phyloP scores from a whole-genome alignment of 2,888 invertebrate species.

The Caenorhabditis sp. region DNA sequence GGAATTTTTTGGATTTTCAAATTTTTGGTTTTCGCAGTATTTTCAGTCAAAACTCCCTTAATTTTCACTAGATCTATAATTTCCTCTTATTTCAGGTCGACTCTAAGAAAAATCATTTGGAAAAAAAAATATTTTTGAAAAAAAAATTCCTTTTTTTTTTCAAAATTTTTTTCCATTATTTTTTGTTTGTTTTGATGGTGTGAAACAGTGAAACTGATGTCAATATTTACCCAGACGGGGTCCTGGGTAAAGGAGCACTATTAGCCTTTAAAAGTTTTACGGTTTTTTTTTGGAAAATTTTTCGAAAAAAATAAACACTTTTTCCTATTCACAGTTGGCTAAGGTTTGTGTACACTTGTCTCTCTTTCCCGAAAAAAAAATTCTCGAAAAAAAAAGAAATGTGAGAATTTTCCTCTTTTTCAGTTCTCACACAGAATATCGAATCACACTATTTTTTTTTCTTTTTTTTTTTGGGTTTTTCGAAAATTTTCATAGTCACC shows the following conservation, averaged over 20 bases:
- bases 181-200: not conserved
- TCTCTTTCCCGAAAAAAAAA: not conserved
- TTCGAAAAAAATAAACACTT: not conserved
- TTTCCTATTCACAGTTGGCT: too few species aligned
- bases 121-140: not conserved
- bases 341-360: too few species aligned
- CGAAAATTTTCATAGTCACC: too few species aligned
- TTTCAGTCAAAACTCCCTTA: too few species aligned
- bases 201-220: not conserved
- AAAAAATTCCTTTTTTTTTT: too few species aligned
- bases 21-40: too few species aligned
- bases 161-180: too few species aligned
- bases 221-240: not conserved
- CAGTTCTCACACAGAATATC: constrained; percentile 10
- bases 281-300: not conserved
- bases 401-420: not conserved
- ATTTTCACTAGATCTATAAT: too few species aligned
- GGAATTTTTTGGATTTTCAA: too few species aligned
- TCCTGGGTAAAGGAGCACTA: not conserved
- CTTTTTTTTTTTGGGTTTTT: not conserved
- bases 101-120: not conserved
- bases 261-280: not conserved
- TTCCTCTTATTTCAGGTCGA: too few species aligned
- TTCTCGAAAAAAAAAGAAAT: not conserved
- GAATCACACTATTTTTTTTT: not conserved